Evolutionary conservation across 2,888 invertebrate species (phyloP), one percentile per base, ranked within the genome.

Genomic region (Mayetiola destructor): DNA sequence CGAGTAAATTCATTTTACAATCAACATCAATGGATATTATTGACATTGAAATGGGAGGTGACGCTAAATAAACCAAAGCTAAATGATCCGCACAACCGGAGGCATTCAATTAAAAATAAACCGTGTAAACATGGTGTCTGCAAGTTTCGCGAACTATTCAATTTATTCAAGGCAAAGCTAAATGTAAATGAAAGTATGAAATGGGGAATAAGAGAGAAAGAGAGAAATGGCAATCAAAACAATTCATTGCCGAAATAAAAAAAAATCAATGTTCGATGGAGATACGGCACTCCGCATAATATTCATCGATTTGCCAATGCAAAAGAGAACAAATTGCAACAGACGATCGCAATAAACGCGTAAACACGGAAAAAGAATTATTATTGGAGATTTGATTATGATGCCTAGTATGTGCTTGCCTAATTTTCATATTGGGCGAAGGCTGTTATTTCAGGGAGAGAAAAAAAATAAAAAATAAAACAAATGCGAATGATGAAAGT

Each of bases 71-170:
- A n/a, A n/a, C n/a, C n/a, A n/a, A n/a, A n/a, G n/a, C n/a, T n/a
- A 40, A 40, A 40, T 23, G 40, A 40, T 40, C 40, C 40, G n/a
- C n/a, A 48, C 9, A 48, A 48, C 48, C 48, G 48, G 48, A 48
- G 48, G 48, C 48, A 48, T 48, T 48, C 48, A 48, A 48, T 48
- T 48, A 48, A 48, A n/a, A 48, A 48, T 48, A 48, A 48, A 48
- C n/a, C 48, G 27, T 48, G 48, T 48, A 48, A 48, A 48, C 48
- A 16, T 27, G 27, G 27, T 27, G 16, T 48, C 27, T 9, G 23
- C 6, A 5, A 48, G 27, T 48, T 48, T 39, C 20, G 39, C 16
- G 39, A 12, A 39, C 21, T 27, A 48, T 42, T 42, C 39, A 39
- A 39, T 39, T 39, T 20, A 40, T 48, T 48, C 48, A 48, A 48